phyloP scores from a whole-genome alignment of 2,888 invertebrate genomes.

The Lasioglossum vierecki region DNA sequence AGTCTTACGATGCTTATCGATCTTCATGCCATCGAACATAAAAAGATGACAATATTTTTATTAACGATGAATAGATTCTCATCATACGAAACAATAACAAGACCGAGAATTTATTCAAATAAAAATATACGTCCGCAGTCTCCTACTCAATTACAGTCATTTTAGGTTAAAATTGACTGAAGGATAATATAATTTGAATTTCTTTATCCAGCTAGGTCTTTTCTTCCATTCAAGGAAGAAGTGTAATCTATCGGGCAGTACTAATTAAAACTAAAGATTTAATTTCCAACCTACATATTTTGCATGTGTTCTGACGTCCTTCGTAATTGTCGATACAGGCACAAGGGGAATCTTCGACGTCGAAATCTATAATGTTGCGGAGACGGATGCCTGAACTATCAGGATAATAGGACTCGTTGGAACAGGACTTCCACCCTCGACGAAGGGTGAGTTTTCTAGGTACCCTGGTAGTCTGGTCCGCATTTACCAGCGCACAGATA shows the following conservation, averaged over 20 bases:
- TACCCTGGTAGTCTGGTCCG: background rate
- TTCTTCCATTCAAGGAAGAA: background rate
- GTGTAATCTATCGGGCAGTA: background rate
- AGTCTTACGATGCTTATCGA: background rate
- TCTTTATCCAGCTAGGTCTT: background rate
- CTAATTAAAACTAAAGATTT: background rate
- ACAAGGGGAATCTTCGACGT: conserved; percentile 26
- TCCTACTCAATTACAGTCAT: background rate
- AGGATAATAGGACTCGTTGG: conserved; percentile 68
- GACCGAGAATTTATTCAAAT: background rate
- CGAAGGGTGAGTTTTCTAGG: conserved; percentile 9
- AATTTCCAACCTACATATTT: background rate
- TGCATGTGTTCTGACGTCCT: conserved; percentile 2
- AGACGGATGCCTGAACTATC: conserved; percentile 73
- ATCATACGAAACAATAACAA: background rate
- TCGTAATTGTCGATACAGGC: background rate
- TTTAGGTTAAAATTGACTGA: background rate
- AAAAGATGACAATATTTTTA: background rate
- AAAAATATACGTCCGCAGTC: background rate
- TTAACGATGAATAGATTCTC: background rate
- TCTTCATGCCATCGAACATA: background rate
- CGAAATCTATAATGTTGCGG: conserved; percentile 75
- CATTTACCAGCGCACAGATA: background rate
- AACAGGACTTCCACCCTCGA: conserved; percentile 35
- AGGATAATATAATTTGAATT: background rate